phyloP scores from a whole-genome alignment of 2,113 vertebrate species.

The Cyprinodon tularosa region DNA sequence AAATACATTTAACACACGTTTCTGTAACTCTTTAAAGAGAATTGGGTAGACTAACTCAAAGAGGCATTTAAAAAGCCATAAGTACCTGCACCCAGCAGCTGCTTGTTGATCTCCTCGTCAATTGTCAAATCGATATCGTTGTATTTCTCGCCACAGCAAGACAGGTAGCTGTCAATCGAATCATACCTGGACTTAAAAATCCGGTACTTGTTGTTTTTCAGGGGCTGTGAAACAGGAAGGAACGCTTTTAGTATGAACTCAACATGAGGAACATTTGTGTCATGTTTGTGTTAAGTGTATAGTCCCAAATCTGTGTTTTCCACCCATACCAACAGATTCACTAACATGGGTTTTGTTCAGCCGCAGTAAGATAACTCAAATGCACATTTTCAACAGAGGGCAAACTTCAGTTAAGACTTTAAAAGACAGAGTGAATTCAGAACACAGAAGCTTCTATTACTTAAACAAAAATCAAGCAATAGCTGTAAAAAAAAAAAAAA shows the following conservation, averaged over 20 bases:
- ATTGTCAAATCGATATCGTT: conserved; percentile 96
- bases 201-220: conserved; percentile 93
- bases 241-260: background rate
- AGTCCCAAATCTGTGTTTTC: too few relatives aligned
- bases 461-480: too few relatives aligned
- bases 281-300: background rate
- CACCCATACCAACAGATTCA: background rate
- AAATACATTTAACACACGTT: conserved; percentile 2
- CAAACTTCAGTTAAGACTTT: background rate
- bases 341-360: background rate
- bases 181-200: conserved; percentile 98
- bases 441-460: too few relatives aligned
- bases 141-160: conserved; percentile 95
- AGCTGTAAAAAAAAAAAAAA: too few relatives aligned
- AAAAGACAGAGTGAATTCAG: too few relatives aligned
- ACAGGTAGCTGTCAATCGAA: conserved; percentile 98
- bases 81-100: conserved; percentile 90
- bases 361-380: too few relatives aligned
- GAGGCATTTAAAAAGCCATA: background rate
- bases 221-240: conserved; percentile 82
- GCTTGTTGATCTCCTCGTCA: conserved; percentile 92
- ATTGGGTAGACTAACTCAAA: background rate
- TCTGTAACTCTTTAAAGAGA: background rate
- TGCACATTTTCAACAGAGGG: background rate
- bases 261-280: too few relatives aligned